These are phyloP conservation scores for Oxytorus armatus DNA, from an alignment of 2,888 invertebrate species.

Conservation along the genomic window DNA sequence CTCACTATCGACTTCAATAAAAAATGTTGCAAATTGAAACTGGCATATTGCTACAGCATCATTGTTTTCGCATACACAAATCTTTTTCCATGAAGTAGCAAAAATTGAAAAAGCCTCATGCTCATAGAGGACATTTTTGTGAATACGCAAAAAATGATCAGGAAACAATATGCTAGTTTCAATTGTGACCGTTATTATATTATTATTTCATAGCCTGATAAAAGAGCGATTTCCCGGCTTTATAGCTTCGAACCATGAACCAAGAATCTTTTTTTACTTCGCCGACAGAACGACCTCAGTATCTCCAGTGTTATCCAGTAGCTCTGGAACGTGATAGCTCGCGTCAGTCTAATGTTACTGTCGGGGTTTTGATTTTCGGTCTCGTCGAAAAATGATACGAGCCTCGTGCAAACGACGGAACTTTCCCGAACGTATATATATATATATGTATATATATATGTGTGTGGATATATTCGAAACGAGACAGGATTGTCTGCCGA, in stretches of 20 bases:
- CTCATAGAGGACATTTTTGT: too few relatives aligned
- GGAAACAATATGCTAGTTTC: too few relatives aligned
- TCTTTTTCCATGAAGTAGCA: too few relatives aligned
- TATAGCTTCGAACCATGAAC: slow-evolving; percentile 21
- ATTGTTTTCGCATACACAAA: too few relatives aligned
- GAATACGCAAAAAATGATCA: too few relatives aligned
- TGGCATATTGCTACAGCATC: too few relatives aligned
- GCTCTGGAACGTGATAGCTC: slow-evolving; percentile 32
- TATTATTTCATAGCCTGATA: not conserved
- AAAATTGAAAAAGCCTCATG: too few relatives aligned
- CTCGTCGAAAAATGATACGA: slow-evolving; percentile 23
- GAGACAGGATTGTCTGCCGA: not conserved
- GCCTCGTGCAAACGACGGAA: slow-evolving; percentile 2
- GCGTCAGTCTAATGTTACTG: not conserved
- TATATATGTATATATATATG: not conserved
- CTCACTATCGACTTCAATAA: too few relatives aligned
- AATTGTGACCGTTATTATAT: slow-evolving; percentile 1
- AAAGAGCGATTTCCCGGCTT: slow-evolving; percentile 2
- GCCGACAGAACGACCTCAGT: slow-evolving; percentile 11
- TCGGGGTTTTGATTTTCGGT: slow-evolving; percentile 7
- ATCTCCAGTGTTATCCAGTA: slow-evolving; percentile 18
- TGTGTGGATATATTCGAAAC: not conserved
- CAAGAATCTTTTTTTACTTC: slow-evolving; percentile 24
- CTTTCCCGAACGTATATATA: slow-evolving; percentile 1
- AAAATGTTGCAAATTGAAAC: too few relatives aligned